Conservation (phyloP, 2,797 vertebrate species). For the Clamator glandarius region DNA sequence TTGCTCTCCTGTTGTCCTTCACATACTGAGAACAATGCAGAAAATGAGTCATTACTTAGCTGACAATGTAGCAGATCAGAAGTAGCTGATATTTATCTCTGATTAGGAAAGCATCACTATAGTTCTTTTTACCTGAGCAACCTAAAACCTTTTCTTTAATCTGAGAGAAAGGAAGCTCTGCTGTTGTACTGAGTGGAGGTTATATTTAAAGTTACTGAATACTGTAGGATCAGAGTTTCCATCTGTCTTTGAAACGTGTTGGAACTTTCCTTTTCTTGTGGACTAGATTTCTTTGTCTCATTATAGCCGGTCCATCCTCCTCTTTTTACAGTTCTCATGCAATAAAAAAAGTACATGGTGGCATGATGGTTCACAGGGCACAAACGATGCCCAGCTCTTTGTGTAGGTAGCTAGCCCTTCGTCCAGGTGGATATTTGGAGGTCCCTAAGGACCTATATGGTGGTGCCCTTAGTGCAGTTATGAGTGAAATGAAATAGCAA, state of each 20-base stretch:
- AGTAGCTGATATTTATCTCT: conserved; percentile 73
- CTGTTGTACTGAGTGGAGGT: neutral
- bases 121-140: conserved; percentile 64
- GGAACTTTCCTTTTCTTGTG: neutral
- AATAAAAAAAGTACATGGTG: neutral
- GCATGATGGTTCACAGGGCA: neutral
- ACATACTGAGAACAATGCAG: conserved; percentile 52
- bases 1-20: conserved; percentile 58
- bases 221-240: conserved; percentile 38
- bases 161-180: conserved; percentile 53
- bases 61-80: conserved; percentile 63
- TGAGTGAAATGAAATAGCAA: neutral
- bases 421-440: neutral
- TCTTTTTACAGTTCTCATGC: conserved; percentile 3
- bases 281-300: neutral
- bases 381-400: neutral
- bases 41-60: conserved; percentile 70
- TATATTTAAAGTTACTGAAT: conserved; percentile 50
- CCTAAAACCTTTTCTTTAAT: conserved; percentile 65
- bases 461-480: neutral
- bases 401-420: neutral
- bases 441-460: neutral
- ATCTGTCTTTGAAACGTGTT: conserved; percentile 12
- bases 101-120: conserved; percentile 40
- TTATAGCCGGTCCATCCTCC: neutral